Base-by-base conservation (phyloP, 2,113 vertebrate species). In the Abramis brama region DNA sequence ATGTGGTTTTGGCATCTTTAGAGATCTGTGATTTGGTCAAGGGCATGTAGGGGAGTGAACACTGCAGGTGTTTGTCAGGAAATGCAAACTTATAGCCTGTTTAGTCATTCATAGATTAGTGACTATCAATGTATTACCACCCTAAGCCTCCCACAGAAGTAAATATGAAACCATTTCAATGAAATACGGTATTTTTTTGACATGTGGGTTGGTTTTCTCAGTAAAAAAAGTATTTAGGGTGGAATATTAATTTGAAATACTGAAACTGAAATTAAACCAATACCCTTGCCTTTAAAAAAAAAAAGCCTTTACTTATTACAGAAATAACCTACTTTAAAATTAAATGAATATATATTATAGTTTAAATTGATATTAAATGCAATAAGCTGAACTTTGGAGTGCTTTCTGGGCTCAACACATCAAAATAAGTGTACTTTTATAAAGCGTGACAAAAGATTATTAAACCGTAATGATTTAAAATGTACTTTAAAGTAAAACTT, bases 21-120 rank as follows among this genome's bases (percentile, higher is more conserved):
- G 27, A 39, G 13, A 73, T 73, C 68, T 73, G 81, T 27, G 66
- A 71, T 59, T 59, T 13, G 80, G 25, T 76, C 55, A 77, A 62
- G 39, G 71, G 10, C 39, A 33, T 47, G 73, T 55, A 10, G 39
- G 36, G 45, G 57, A 21, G 60, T 13, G 45, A 21, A 50, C 6
- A 30, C 36, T 47, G 27, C 79, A 70, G 80, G 11, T 82, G 43
- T 50, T 68, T 66, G 15, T 39, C 19, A 36, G 64, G 45, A 80
- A 64, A 64, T n/a, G 2, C 9, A 79, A 6, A 79, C 76, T 13
- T 80, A 23, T 43, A 45, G 33, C 7, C n/a, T 27, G 4, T 60
- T 62, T 62, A 62, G 23, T 80, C 78, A 79, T 45, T 15, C 4
- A 25, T 17, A 62, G 33, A 79, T 39, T 43, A n/a, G 78, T 45